Evolutionary conservation across 2,113 vertebrate genomes (phyloP).

Genomic region (sheep (Ovis aries)): ARS-UI_Ramb_v3.0 NC_056080.1:127939001-127939500

Average conservation of each 20-base stretch:
- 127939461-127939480: neutral
- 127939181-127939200: neutral
- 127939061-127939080: neutral
- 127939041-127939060: neutral
- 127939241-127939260: neutral
- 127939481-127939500: neutral
- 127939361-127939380: neutral
- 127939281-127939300: neutral
- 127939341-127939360: neutral
- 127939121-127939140: neutral
- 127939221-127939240: neutral
- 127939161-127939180: neutral
- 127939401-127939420: neutral
- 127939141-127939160: neutral
- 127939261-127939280: neutral
- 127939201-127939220: neutral
- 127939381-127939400: neutral
- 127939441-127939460: neutral
- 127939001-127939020: neutral
- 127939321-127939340: constrained; percentile 5
- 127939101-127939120: neutral
- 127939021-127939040: neutral
- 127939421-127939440: neutral
- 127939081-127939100: rapidly evolving
- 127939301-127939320: neutral